Evolutionary conservation across 2,113 vertebrate genomes (phyloP).

Genomic region (Stegostoma tigrinum): DNA sequence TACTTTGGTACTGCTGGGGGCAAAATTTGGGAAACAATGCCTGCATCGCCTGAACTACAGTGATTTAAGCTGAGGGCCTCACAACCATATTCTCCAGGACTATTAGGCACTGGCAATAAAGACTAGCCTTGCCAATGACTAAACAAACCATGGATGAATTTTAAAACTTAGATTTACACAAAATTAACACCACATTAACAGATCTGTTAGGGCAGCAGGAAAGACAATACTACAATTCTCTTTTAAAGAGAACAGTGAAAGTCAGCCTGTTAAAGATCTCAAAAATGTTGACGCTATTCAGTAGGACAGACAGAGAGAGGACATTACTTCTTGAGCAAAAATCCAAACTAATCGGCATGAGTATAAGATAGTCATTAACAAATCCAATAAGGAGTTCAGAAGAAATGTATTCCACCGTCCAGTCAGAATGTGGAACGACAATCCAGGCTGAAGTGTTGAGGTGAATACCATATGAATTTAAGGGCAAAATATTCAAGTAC

Average conservation of each 20-base stretch:
- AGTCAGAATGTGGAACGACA: not conserved
- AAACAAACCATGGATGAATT: no score
- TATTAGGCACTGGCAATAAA: no score
- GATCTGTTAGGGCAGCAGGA: not conserved
- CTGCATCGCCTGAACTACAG: not conserved
- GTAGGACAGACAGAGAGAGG: not conserved
- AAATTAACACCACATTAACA: not conserved
- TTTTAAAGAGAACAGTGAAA: not conserved
- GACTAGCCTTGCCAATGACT: no score
- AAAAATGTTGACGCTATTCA: not conserved
- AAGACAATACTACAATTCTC: not conserved
- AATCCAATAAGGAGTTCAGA: not conserved
- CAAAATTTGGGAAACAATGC: not conserved
- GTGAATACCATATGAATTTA: not conserved
- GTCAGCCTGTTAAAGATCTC: no score
- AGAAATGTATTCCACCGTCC: not conserved
- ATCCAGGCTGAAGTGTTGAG: not conserved
- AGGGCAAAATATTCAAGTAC: no score
- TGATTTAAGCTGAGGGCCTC: not conserved
- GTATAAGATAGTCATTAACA: not conserved
- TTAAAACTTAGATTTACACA: not conserved
- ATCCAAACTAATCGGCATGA: not conserved
- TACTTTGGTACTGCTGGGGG: not conserved
- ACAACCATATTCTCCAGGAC: no score
- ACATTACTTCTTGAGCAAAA: not conserved